Evolutionary conservation across 1,140 invertebrate genomes (phyloP).

Genomic region (Oreohelix idahoensis): DNA sequence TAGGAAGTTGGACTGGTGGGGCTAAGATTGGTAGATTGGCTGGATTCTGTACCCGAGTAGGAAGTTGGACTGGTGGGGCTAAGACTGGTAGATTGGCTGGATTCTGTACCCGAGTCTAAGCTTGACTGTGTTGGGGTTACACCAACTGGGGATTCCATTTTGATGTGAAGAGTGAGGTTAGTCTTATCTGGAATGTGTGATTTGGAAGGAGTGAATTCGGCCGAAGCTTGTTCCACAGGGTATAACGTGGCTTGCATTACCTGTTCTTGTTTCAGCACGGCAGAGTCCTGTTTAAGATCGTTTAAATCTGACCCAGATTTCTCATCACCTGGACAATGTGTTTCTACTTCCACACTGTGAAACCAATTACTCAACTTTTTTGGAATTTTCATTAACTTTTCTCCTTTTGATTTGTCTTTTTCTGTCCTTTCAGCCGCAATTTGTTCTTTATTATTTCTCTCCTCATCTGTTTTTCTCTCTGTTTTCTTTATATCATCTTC

Average conservation of each 20-base stretch:
- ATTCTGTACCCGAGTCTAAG: no score
- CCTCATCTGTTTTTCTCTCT: background rate
- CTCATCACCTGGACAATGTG: no score
- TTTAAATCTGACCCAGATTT: no score
- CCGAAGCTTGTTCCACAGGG: background rate
- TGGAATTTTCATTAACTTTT: background rate
- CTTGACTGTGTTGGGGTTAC: no score
- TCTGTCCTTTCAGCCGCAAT: background rate
- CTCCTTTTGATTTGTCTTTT: slow-evolving; percentile 4
- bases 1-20: background rate
- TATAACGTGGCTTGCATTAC: background rate
- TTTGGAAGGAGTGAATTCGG: background rate
- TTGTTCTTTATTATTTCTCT: background rate
- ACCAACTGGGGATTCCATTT: background rate
- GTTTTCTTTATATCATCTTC: background rate
- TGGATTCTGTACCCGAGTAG: background rate
- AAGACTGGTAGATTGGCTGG: background rate
- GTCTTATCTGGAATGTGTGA: background rate
- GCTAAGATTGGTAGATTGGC: background rate
- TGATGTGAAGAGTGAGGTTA: background rate
- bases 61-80: background rate
- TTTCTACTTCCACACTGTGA: background rate
- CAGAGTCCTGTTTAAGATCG: no score
- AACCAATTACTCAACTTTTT: slow-evolving; percentile 28
- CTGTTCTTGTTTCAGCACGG: background rate